Conservation (phyloP, 2,888 invertebrate species). For the Chymomyza caudatula region DNA sequence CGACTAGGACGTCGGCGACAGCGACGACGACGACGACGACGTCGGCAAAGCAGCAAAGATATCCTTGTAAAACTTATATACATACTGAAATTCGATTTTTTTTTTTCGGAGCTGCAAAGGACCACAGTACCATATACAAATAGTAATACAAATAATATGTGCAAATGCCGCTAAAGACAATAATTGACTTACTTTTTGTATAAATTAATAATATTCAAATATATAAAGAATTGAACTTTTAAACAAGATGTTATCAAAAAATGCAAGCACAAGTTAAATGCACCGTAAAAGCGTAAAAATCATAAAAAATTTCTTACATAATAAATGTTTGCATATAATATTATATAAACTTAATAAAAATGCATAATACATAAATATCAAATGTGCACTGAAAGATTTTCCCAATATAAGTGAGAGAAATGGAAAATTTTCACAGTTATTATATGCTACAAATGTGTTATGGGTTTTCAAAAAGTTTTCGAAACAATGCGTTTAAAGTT, state of each 20-base stretch:
- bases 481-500: too few relatives aligned
- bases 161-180: background rate
- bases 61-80: conserved; percentile 71
- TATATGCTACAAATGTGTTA: too few relatives aligned
- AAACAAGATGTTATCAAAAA: too few relatives aligned
- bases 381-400: too few relatives aligned
- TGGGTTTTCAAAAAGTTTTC: too few relatives aligned
- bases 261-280: too few relatives aligned
- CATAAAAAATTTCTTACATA: background rate
- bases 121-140: conserved; percentile 13
- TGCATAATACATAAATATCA: too few relatives aligned
- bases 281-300: background rate
- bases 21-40: conserved; percentile 23
- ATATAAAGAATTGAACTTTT: too few relatives aligned
- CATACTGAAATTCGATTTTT: conserved; percentile 67
- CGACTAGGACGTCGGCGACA: background rate
- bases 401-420: too few relatives aligned
- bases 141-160: conserved; percentile 18
- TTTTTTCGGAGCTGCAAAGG: conserved; percentile 14
- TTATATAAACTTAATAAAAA: background rate
- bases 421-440: too few relatives aligned
- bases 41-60: conserved; percentile 43
- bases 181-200: too few relatives aligned
- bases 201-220: too few relatives aligned
- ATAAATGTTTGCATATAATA: background rate